Conservation (phyloP, 2,113 vertebrate genomes). For the Anolis sagrei region DNA sequence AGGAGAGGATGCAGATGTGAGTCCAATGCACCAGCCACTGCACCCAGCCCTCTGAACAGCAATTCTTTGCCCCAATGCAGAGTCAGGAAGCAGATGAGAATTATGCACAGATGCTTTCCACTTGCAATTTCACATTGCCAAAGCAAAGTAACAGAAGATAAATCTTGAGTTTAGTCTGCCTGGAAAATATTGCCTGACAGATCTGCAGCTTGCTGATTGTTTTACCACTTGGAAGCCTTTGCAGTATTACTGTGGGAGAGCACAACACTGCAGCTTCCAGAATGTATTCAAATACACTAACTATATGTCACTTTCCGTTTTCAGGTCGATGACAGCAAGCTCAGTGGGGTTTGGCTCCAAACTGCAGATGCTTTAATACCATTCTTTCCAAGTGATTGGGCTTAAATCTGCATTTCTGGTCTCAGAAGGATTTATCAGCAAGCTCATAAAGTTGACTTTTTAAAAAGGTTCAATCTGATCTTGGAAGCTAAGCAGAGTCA, state of each 20-base stretch:
- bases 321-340: background rate
- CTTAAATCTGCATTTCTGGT: background rate
- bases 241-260: background rate
- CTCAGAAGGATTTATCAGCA: background rate
- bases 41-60: background rate
- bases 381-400: background rate
- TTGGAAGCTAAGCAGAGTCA: background rate
- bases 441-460: background rate
- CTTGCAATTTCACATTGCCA: background rate
- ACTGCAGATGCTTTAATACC: background rate
- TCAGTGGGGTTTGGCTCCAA: background rate
- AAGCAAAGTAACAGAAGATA: background rate
- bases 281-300: too few species aligned
- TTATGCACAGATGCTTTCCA: background rate
- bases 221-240: background rate
- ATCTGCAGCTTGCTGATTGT: background rate
- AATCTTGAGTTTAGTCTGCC: background rate
- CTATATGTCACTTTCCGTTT: background rate
- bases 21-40: background rate
- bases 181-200: conserved; percentile 16
- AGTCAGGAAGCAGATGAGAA: background rate
- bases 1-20: background rate
- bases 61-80: background rate
- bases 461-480: too few species aligned
- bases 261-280: background rate